These are phyloP conservation scores for Clinocottus analis DNA, from an alignment of 2,113 vertebrate genomes.

Conservation along the genomic window DNA sequence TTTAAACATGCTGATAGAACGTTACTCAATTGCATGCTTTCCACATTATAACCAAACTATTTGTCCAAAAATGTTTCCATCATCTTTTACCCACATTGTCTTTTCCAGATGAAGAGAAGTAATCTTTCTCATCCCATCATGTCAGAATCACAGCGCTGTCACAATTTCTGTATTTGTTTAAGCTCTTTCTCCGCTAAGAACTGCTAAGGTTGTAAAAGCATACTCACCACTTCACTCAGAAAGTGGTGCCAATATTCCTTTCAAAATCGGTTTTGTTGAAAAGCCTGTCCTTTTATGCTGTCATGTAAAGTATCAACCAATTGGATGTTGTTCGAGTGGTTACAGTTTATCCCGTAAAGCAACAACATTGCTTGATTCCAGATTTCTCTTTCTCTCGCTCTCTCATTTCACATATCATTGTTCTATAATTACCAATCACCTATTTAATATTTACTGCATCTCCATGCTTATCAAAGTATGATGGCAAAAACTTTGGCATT, in stretches of 20 bases:
- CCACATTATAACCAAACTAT: background rate
- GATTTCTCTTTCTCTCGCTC: too few species aligned
- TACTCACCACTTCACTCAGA: conserved; percentile 8
- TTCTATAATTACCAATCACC: background rate
- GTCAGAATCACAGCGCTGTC: background rate
- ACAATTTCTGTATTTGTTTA: background rate
- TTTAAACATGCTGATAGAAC: background rate
- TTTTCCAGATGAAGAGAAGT: too few species aligned
- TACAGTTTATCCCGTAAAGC: too few species aligned
- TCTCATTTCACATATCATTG: too few species aligned
- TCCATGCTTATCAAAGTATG: background rate
- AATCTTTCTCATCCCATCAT: background rate
- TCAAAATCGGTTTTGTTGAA: background rate
- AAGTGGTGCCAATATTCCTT: background rate
- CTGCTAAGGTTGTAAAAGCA: background rate
- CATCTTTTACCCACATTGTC: background rate
- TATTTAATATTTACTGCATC: background rate
- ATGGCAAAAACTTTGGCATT: background rate
- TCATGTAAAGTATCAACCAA: background rate
- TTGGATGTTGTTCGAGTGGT: too few species aligned
- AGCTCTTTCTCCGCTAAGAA: conserved; percentile 14
- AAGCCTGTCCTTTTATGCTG: background rate
- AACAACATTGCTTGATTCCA: too few species aligned
- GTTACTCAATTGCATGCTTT: background rate
- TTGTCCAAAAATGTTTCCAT: background rate